phyloP scores from a whole-genome alignment of 2,113 vertebrate genomes.

The Oncorhynchus gorbuscha region DNA sequence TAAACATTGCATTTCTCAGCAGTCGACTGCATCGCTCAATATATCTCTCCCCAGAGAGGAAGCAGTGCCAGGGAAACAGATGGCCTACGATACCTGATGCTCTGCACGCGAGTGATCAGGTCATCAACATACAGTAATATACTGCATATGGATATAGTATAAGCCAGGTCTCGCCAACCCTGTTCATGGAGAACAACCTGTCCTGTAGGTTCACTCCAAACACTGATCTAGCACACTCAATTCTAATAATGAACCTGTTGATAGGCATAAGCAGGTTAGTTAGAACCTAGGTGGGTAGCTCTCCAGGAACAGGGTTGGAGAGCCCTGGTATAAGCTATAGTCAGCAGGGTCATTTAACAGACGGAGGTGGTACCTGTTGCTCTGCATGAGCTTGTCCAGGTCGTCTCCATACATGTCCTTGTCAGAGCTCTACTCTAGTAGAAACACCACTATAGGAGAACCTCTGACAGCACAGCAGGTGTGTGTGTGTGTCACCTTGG shows the following conservation, averaged over 20 bases:
- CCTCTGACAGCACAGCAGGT: background rate
- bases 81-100: background rate
- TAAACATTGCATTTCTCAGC: no score
- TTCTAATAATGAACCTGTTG: no score
- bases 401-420: slow-evolving; percentile 92
- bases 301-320: no score
- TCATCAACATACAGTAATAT: background rate
- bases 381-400: slow-evolving; percentile 88
- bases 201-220: no score
- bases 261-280: no score
- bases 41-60: background rate
- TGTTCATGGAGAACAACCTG: no score
- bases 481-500: slow-evolving; percentile 76
- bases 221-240: no score
- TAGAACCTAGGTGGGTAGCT: no score
- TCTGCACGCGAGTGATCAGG: background rate
- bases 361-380: slow-evolving; percentile 77
- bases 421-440: slow-evolving; percentile 76
- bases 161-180: no score
- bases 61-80: background rate
- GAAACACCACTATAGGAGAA: background rate
- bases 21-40: no score
- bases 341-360: no score
- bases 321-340: no score
- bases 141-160: background rate